These are phyloP conservation scores for Engystomops pustulosus DNA, from an alignment of 2,113 vertebrate species.

Conservation along the genomic window DNA sequence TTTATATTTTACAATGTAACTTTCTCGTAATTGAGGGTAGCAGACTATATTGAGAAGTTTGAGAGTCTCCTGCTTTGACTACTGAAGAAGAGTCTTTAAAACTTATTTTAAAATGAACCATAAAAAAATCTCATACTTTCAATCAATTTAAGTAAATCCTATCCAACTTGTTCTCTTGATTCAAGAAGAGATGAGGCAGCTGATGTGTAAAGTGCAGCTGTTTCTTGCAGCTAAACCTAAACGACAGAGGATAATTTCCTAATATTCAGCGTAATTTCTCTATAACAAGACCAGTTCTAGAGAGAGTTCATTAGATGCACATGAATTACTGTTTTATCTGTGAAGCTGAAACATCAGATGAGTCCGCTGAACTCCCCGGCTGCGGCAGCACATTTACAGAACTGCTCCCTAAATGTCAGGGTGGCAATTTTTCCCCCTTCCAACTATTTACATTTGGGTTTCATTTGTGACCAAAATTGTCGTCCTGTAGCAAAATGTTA, in stretches of 20 bases:
- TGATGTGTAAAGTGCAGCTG: conserved; percentile 19
- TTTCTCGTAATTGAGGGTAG: too few species aligned
- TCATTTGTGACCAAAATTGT: conserved; percentile 73
- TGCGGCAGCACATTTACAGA: conserved; percentile 65
- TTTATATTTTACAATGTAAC: too few species aligned
- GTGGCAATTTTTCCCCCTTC: conserved; percentile 55
- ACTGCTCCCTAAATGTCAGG: conserved; percentile 71
- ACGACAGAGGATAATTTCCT: conserved; percentile 40
- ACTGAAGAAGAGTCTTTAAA: too few species aligned
- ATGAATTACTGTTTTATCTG: conserved; percentile 76
- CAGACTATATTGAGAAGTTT: too few species aligned
- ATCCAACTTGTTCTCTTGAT: neutral
- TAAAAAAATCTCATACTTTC: neutral
- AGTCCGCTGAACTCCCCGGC: conserved; percentile 64
- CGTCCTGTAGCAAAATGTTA: conserved; percentile 80
- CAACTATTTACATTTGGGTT: conserved; percentile 68
- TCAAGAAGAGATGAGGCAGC: neutral
- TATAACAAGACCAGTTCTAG: conserved; percentile 48
- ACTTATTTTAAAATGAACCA: neutral
- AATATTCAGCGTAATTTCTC: conserved; percentile 51
- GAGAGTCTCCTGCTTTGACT: too few species aligned
- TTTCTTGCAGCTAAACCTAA: conserved; percentile 19
- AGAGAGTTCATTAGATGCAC: conserved; percentile 55
- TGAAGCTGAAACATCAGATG: conserved; percentile 74
- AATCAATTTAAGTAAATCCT: neutral